Evolutionary conservation across 2,888 invertebrate genomes (phyloP).

Genomic region (Exocentrus adspersus): DNA sequence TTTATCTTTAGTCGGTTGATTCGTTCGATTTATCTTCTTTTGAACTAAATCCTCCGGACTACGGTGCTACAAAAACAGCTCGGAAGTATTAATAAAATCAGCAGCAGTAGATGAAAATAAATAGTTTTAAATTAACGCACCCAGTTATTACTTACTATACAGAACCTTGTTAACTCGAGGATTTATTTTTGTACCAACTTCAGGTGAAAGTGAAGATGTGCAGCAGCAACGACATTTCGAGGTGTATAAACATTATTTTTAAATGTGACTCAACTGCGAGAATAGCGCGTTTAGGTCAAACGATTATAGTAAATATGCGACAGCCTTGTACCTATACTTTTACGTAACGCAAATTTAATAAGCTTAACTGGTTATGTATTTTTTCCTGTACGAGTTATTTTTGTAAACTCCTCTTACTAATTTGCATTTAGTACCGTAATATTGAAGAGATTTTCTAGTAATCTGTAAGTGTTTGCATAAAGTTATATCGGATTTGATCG

Average conservation of each 20-base stretch:
- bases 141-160: neutral
- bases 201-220: slow-evolving; percentile 17
- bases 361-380: too few relatives aligned
- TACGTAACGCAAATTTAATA: too few relatives aligned
- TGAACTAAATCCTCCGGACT: neutral
- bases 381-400: too few relatives aligned
- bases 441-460: too few relatives aligned
- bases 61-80: too few relatives aligned
- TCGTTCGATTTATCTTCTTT: neutral
- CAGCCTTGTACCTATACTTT: neutral
- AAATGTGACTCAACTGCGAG: slow-evolving; percentile 4
- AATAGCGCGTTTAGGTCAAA: slow-evolving; percentile 12
- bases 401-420: too few relatives aligned
- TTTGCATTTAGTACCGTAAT: too few relatives aligned
- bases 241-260: slow-evolving; percentile 5
- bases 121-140: too few relatives aligned
- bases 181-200: neutral
- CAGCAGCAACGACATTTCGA: slow-evolving; percentile 6
- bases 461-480: too few relatives aligned
- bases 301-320: slow-evolving; percentile 5
- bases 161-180: neutral
- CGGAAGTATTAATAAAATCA: too few relatives aligned
- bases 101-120: too few relatives aligned
- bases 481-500: too few relatives aligned
- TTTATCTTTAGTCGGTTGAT: neutral